Conservation (phyloP, 1,140 invertebrate genomes). For the Drosophila ogumai region DNA sequence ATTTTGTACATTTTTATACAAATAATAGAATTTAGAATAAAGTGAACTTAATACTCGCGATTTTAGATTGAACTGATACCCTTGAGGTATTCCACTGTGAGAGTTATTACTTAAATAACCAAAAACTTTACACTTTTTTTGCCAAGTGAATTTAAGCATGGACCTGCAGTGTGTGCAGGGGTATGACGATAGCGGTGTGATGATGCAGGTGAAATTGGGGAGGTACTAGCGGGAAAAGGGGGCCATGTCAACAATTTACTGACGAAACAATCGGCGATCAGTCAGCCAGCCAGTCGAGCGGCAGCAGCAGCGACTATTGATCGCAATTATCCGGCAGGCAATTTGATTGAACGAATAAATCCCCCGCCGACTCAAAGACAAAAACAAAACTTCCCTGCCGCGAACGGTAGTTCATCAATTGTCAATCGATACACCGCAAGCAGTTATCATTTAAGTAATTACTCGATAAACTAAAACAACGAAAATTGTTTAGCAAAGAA, state of each 20-base stretch:
- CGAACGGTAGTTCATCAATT: conserved; percentile 55
- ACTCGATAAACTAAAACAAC: conserved; percentile 34
- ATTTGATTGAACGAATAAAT: conserved; percentile 54
- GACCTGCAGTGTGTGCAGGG: neutral
- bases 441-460: conserved; percentile 64
- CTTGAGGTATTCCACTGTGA: neutral
- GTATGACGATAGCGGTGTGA: neutral
- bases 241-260: conserved; percentile 22
- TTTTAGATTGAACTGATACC: no score
- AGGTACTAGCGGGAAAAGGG: neutral
- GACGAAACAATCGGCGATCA: conserved; percentile 39
- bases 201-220: conserved; percentile 1
- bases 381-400: neutral
- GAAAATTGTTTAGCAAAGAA: conserved; percentile 11
- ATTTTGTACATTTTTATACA: neutral
- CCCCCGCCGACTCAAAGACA: neutral
- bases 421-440: conserved; percentile 61
- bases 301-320: conserved; percentile 41
- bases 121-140: neutral
- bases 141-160: neutral
- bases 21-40: neutral
- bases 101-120: neutral
- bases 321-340: conserved; percentile 65
- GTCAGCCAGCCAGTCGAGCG: neutral
- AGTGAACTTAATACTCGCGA: neutral